Conservation (phyloP, 2,113 vertebrate genomes). For the Stigmatopora argus region DNA sequence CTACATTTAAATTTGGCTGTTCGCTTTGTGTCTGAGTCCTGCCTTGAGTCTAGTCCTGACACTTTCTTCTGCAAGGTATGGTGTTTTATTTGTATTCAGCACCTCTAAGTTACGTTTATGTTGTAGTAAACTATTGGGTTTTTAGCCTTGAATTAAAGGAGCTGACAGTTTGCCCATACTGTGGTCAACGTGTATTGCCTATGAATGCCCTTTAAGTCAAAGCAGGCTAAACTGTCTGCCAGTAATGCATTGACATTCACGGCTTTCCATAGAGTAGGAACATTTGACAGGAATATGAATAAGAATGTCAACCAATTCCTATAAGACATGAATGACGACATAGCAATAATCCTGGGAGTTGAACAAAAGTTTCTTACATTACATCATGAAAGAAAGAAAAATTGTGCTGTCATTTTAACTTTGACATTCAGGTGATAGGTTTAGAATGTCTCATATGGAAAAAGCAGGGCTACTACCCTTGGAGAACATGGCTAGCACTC, state of each 20-base stretch:
- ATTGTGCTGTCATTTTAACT: slow-evolving; percentile 3
- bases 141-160: too few species aligned
- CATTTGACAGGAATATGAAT: background rate
- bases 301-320: slow-evolving; percentile 3
- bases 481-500: background rate
- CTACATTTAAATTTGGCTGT: too few species aligned
- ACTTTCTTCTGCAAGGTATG: too few species aligned
- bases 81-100: too few species aligned
- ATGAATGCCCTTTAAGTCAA: background rate
- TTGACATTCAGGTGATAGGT: background rate
- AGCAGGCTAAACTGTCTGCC: background rate
- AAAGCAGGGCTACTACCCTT: slow-evolving; percentile 7
- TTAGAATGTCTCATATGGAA: slow-evolving; percentile 27
- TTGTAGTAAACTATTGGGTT: too few species aligned
- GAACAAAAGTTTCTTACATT: background rate
- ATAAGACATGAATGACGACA: background rate
- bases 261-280: background rate
- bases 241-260: background rate
- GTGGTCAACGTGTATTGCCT: too few species aligned
- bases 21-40: too few species aligned
- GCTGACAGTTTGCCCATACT: too few species aligned
- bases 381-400: background rate
- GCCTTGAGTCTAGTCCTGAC: too few species aligned
- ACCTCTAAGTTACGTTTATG: too few species aligned
- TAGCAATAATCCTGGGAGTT: background rate